phyloP scores from a whole-genome alignment of 2,113 vertebrate genomes.

The Xyrauchen texanus region DNA sequence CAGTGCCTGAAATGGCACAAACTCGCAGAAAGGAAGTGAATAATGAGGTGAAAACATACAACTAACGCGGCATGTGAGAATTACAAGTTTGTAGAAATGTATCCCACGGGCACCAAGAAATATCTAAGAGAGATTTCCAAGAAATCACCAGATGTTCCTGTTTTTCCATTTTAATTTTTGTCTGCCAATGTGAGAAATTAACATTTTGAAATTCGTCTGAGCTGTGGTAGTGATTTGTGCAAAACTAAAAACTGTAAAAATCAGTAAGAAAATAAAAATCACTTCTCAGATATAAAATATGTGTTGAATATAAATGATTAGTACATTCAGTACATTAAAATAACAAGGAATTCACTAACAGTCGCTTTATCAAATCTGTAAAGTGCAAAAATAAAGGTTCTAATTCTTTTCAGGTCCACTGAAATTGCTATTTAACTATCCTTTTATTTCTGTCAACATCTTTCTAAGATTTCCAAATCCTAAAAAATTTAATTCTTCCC shows the following conservation, averaged over 20 bases:
- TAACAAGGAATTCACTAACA: background rate
- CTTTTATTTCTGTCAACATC: no score
- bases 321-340: background rate
- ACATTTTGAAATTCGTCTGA: background rate
- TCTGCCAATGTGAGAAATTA: background rate
- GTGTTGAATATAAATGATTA: background rate
- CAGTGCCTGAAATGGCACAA: no score
- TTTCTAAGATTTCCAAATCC: background rate
- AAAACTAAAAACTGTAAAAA: background rate
- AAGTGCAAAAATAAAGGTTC: background rate
- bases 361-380: background rate
- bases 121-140: background rate
- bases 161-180: constrained; percentile 27
- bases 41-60: no score
- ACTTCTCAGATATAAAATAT: background rate
- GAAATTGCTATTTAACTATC: no score
- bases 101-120: no score
- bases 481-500: no score
- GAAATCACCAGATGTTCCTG: background rate
- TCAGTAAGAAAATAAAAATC: background rate
- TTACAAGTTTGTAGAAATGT: no score
- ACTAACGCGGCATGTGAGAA: no score
- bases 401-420: no score
- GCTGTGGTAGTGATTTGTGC: no score
- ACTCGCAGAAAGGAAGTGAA: no score